Evolutionary conservation across 2,113 vertebrate genomes (phyloP).

Genomic region (Pterophyllum scalare): DNA sequence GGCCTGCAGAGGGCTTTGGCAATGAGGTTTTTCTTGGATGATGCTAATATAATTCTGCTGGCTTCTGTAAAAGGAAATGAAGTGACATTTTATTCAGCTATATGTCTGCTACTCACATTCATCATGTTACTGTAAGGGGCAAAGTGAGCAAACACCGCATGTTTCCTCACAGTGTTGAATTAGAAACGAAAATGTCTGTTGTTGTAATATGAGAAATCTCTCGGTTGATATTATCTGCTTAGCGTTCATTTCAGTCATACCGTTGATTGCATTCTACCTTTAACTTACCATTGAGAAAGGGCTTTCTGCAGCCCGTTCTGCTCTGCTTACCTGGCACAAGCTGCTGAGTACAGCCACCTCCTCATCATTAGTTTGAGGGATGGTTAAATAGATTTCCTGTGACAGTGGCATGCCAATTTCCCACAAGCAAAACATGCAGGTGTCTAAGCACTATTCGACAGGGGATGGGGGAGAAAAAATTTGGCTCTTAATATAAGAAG

Average conservation of each 20-base stretch:
- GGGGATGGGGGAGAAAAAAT: background rate
- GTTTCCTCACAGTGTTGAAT: constrained; percentile 8
- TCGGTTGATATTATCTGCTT: constrained; percentile 1
- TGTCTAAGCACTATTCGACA: constrained; percentile 21
- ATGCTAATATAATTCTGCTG: background rate
- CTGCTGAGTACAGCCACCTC: constrained; percentile 42
- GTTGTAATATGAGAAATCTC: constrained; percentile 10
- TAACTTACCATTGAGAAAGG: constrained; percentile 6
- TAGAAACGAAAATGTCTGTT: constrained; percentile 37
- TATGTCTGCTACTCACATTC: constrained; percentile 29
- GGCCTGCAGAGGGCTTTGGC: background rate
- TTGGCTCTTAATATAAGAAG: background rate
- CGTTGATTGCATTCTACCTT: constrained; percentile 23
- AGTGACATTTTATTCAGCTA: constrained; percentile 55
- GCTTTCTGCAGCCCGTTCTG: constrained; percentile 26
- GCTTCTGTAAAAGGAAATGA: constrained; percentile 40
- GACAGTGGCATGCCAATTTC: constrained; percentile 37
- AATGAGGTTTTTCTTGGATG: constrained; percentile 7
- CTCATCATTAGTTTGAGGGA: constrained; percentile 56
- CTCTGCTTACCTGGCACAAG: constrained; percentile 43
- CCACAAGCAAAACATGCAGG: constrained; percentile 21
- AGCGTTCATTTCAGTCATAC: background rate
- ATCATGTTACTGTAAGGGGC: background rate
- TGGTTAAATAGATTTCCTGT: constrained; percentile 52
- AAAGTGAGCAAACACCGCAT: background rate